Percentiles rank a stretch among this genome's conserved stretches.
Evolutionary conservation across 2,888 invertebrate species (phyloP).

Genomic region (Tenthredo notha): DNA sequence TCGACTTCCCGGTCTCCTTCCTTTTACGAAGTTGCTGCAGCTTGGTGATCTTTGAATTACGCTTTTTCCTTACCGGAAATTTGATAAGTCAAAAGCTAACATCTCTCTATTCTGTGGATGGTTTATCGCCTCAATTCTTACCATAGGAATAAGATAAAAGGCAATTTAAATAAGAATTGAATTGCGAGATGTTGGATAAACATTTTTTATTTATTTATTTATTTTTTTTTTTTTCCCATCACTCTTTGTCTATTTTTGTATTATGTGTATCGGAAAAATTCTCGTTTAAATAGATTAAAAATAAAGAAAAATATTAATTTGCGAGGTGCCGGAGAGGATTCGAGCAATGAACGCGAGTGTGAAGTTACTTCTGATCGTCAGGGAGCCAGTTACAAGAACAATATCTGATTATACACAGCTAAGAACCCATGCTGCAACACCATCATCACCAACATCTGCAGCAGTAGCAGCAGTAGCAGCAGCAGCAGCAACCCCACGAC

Average conservation of each 20-base stretch:
- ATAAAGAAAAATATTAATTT: constrained; percentile 50
- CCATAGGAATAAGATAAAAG: neutral
- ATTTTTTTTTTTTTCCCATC: too few species aligned
- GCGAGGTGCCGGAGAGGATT: constrained; percentile 94
- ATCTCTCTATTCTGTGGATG: neutral
- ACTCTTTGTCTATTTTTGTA: too few species aligned
- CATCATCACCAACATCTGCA: constrained; percentile 81
- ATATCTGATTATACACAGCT: constrained; percentile 98
- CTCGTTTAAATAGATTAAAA: too few species aligned
- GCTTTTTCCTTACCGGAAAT: neutral
- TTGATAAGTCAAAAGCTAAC: neutral
- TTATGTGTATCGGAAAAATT: too few species aligned
- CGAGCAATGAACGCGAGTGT: constrained; percentile 96
- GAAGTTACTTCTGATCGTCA: constrained; percentile 94
- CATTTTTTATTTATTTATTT: neutral
- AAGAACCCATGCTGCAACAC: constrained; percentile 89
- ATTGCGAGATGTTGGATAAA: neutral
- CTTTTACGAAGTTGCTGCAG: neutral
- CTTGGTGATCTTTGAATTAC: neutral
- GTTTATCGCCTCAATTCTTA: neutral
- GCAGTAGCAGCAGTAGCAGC: constrained; percentile 68
- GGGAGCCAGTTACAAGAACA: constrained; percentile 97
- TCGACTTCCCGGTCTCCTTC: neutral
- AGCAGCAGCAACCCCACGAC: constrained; percentile 67
- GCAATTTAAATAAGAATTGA: neutral